Percentiles rank a stretch among this genome's conserved stretches.
Evolutionary conservation across 2,888 invertebrate species (phyloP).

Genomic region (Xanthia togata): DNA sequence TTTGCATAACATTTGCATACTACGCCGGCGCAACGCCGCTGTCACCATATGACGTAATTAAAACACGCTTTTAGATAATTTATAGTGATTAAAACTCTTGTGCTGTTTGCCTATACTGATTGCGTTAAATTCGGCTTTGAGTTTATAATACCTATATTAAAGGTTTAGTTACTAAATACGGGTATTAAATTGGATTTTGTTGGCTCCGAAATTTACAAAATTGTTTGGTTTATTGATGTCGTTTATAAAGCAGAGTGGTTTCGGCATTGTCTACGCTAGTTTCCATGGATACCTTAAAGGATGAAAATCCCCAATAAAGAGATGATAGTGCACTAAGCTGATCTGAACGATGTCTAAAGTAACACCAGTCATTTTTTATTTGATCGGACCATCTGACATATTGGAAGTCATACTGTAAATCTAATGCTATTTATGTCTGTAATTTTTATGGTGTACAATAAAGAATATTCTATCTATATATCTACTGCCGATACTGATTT

Average conservation of each 20-base stretch:
- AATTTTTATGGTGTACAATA: too few relatives aligned
- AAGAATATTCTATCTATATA: too few relatives aligned
- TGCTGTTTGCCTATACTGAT: constrained; percentile 56
- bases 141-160: constrained; percentile 23
- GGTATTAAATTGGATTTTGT: constrained; percentile 13
- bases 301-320: neutral
- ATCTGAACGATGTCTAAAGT: too few relatives aligned
- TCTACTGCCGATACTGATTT: too few relatives aligned
- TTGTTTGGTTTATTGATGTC: constrained; percentile 6
- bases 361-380: neutral
- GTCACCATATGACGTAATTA: constrained; percentile 72
- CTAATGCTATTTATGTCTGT: too few relatives aligned
- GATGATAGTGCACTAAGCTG: neutral
- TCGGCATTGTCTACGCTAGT: neutral
- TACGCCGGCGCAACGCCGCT: constrained; percentile 55
- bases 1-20: constrained; percentile 80
- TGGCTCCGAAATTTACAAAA: neutral
- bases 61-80: constrained; percentile 70
- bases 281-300: neutral
- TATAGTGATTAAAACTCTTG: constrained; percentile 64
- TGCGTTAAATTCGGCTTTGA: constrained; percentile 32
- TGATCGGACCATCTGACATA: neutral
- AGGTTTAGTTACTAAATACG: constrained; percentile 26
- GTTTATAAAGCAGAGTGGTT: neutral
- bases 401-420: neutral